phyloP scores from a whole-genome alignment of 2,888 invertebrate genomes.

The Schrankia costaestrigalis region DNA sequence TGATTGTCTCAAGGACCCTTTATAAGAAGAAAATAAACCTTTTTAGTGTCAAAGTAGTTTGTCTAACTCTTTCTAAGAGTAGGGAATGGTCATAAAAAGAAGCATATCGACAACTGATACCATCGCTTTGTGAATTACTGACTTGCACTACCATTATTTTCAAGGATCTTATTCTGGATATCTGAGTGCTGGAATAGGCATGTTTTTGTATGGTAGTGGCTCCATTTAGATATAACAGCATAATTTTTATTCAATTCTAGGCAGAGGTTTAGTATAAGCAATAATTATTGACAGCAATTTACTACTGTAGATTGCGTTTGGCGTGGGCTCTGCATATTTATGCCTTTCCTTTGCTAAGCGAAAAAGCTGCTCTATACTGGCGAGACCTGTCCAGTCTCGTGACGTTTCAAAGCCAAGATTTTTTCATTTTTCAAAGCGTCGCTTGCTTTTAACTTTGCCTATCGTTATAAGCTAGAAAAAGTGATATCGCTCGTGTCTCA shows the following conservation, averaged over 20 bases:
- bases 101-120: slow-evolving; percentile 70
- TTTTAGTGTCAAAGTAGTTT: slow-evolving; percentile 32
- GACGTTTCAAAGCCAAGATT: too few species aligned
- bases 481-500: too few species aligned
- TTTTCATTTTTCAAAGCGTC: too few species aligned
- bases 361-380: too few species aligned
- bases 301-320: too few species aligned
- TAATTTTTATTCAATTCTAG: background rate
- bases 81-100: slow-evolving; percentile 67
- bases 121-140: slow-evolving; percentile 73
- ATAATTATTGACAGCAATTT: background rate
- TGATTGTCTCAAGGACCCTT: background rate
- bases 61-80: slow-evolving; percentile 59
- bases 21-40: slow-evolving; percentile 26
- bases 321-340: too few species aligned
- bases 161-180: slow-evolving; percentile 38
- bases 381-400: too few species aligned
- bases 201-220: too few species aligned
- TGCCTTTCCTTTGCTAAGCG: too few species aligned
- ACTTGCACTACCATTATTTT: slow-evolving; percentile 59
- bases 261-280: too few species aligned
- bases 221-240: background rate
- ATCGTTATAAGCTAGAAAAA: too few species aligned
- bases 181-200: slow-evolving; percentile 36
- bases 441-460: too few species aligned